Base-by-base conservation (phyloP, 2,113 vertebrate species). In the Okapia johnstoni region DNA sequence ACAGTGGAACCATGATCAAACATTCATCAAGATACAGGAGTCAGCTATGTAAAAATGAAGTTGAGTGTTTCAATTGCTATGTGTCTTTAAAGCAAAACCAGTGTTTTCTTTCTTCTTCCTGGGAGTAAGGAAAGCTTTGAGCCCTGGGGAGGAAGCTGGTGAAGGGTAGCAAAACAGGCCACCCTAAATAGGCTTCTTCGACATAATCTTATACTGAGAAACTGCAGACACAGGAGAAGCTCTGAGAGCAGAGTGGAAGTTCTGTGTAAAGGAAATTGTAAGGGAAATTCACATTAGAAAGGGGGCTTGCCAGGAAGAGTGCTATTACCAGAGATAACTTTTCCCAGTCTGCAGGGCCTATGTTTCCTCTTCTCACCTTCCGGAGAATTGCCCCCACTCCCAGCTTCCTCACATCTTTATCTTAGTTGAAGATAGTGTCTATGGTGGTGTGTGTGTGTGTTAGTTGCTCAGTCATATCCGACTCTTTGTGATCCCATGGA, bases 11-110 rank as follows among this genome's bases (percentile, higher is more conserved):
- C 28, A 25, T 5, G n/a, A 70, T 60, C 26, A 52, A 85, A 70
- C 43, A 66, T 10, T 46, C 25, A 60, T 70, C 81, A 83, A 86
- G 76, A 57, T 13, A 50, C 3, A 81, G 66, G 87, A 63, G 46
- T 21, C 73, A 84, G 58, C 13, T 61, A 61, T 57, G 70, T 26
- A 80, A 93, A 94, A 81, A 46, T 61, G 19, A 57, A 96, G 50
- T 70, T 85, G 66, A 33, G 16, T 33, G 25, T 88, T 87, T 63
- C 13, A 88, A 9, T 43, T 61, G 61, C 19, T 66, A 52, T 55
- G 30, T 66, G 54, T 50, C 92, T 60, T 46, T 40, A 83, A 77
- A 43, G 73, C 9, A 36, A 83, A 85, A 11, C n/a, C 6, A 21
- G 6, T 25, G 11, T n/a, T 81, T 43, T 23, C 54, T 30, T 46